Evolutionary conservation across 2,797 vertebrate species (phyloP).

Genomic region (Nannoperca obscura): DNA sequence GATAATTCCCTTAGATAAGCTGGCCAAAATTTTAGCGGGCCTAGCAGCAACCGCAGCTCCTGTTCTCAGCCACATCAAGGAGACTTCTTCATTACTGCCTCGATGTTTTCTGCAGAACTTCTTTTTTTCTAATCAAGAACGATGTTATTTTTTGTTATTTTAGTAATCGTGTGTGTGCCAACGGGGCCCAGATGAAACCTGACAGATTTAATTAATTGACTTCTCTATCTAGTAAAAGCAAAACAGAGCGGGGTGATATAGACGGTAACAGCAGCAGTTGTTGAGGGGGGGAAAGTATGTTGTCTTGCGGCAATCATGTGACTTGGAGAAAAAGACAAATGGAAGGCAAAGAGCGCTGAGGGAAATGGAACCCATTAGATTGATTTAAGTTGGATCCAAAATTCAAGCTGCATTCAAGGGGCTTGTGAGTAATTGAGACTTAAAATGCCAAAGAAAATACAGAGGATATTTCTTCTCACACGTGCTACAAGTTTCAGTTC

Average conservation of each 20-base stretch:
- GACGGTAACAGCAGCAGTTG: conserved; percentile 19
- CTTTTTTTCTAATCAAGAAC: conserved; percentile 48
- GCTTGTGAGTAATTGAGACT: not conserved
- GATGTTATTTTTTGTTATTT: conserved; percentile 63
- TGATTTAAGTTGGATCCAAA: conserved; percentile 26
- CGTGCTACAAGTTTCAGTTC: not conserved
- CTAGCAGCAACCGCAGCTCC: conserved; percentile 46
- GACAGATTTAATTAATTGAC: conserved; percentile 71
- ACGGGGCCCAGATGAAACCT: conserved; percentile 56
- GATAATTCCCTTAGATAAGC: conserved; percentile 77
- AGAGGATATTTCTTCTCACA: not conserved
- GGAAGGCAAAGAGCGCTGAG: conserved; percentile 7
- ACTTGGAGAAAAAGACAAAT: conserved; percentile 32
- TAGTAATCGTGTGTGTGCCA: conserved; percentile 34
- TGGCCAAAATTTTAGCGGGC: conserved; percentile 70
- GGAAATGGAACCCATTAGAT: conserved; percentile 17
- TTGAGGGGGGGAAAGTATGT: not conserved
- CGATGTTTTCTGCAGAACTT: conserved; percentile 26
- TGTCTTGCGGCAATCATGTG: conserved; percentile 28
- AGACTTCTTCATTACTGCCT: conserved; percentile 69
- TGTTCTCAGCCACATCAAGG: conserved; percentile 71
- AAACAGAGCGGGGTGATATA: conserved; percentile 29
- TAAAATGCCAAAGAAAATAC: conserved; percentile 15
- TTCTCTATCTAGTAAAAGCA: conserved; percentile 54
- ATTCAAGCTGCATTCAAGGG: conserved; percentile 1